phyloP scores from a whole-genome alignment of 2,888 invertebrate genomes.

The Thymelicus acteon region DNA sequence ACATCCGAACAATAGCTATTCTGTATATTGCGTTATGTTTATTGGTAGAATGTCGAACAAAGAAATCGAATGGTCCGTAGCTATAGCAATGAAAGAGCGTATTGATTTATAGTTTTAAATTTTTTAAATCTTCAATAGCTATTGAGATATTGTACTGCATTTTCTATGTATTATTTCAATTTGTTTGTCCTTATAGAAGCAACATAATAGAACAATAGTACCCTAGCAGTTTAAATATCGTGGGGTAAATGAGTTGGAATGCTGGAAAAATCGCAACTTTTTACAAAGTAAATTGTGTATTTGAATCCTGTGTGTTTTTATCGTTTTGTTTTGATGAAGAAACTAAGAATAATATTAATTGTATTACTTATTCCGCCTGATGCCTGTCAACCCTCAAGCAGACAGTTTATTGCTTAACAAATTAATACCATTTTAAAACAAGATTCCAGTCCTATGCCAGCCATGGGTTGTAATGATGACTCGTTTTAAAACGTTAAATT shows the following conservation, averaged over 20 bases:
- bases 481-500: not conserved
- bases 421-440: not conserved
- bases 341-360: too few relatives aligned
- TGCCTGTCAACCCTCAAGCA: too few relatives aligned
- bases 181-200: too few relatives aligned
- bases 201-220: too few relatives aligned
- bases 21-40: slow-evolving; percentile 25
- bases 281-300: too few relatives aligned
- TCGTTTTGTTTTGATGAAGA: too few relatives aligned
- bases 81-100: slow-evolving; percentile 19
- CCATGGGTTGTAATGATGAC: not conserved
- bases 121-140: not conserved
- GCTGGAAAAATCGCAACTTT: too few relatives aligned
- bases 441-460: not conserved
- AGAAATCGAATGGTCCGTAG: slow-evolving; percentile 29
- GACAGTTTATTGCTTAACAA: too few relatives aligned
- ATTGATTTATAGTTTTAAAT: slow-evolving; percentile 28
- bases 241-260: too few relatives aligned
- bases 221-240: too few relatives aligned
- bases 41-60: slow-evolving; percentile 31
- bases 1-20: slow-evolving; percentile 56
- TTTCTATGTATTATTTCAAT: not conserved
- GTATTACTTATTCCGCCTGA: too few relatives aligned
- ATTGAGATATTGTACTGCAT: not conserved
- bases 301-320: too few relatives aligned